Base-by-base conservation (phyloP, 2,797 vertebrate species). In the Avahi laniger region DNA sequence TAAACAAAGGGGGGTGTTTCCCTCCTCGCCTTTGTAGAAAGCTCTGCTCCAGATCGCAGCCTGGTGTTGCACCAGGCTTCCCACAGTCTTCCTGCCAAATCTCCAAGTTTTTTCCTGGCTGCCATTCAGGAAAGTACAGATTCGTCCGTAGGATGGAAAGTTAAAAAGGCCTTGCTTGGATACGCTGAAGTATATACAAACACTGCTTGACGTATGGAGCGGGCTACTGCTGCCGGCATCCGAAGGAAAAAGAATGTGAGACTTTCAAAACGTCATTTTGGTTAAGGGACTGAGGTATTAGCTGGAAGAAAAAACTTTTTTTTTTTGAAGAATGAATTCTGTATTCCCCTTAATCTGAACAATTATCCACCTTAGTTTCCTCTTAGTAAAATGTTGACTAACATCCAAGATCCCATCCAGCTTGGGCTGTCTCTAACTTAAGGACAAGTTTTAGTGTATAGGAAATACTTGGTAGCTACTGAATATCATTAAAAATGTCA, bases 101-200 rank as follows among this genome's bases (percentile, higher is more conserved):
- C 98, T 99, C 99, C 99, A 98, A 99, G 99, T 97, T 99, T 99
- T 99, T 99, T 99, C 99, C 99, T 99, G 99, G 99, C 99, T 97
- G 97, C 84, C 94, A 95, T 99, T 99, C 99, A 99, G 99, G 99
- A 99, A 99, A 99, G 98, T 99, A 98, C 99, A 99, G 99, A 99
- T 99, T 63, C 46, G 97, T 98, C 98, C 76, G 98, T 98, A 99
- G 99, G 98, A 99, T 99, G 99, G 99, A 99, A 99, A 99, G 99
- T 99, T 99, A 89, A 99, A 99, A 99, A 99, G 98, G 97, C 98
- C 99, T 99, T 98, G 99, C 99, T 99, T 99, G 99, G 99, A 99
- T 99, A 99, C 99, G 96, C 99, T 99, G 99, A 99, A 99, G 99
- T 98, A 99, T 98, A 99, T 98, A 99, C 98, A 99, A 99, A 99